phyloP scores from a whole-genome alignment of 2,113 vertebrate species.

The Xyliphius kryptos region DNA sequence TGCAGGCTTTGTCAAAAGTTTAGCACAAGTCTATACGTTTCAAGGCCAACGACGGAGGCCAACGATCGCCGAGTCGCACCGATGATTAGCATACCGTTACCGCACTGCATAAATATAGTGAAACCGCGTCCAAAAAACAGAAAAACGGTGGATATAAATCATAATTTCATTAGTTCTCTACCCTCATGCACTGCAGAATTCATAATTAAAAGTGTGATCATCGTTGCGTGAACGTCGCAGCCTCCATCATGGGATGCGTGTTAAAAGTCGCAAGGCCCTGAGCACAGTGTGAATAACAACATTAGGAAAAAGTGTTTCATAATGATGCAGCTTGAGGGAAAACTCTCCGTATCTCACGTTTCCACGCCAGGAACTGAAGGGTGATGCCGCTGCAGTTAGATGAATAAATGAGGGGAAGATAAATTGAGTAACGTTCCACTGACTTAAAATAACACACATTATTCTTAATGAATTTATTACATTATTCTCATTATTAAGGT shows the following conservation, averaged over 20 bases:
- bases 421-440: neutral
- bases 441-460: too few species aligned
- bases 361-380: neutral
- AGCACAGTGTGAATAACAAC: neutral
- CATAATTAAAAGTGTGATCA: conserved; percentile 29
- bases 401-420: neutral
- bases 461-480: too few species aligned
- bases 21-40: neutral
- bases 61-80: conserved; percentile 2
- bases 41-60: neutral
- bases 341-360: neutral
- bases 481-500: too few species aligned
- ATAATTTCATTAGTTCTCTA: conserved; percentile 22
- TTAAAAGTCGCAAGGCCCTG: conserved; percentile 3
- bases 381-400: neutral
- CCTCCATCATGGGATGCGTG: neutral
- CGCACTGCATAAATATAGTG: neutral
- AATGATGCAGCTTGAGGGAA: conserved; percentile 11
- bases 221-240: conserved; percentile 2
- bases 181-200: conserved; percentile 6
- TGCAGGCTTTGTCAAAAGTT: neutral
- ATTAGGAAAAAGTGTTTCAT: conserved; percentile 11
- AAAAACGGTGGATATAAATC: conserved; percentile 20
- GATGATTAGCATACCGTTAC: conserved; percentile 16
- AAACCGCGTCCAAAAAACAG: neutral